Conservation (phyloP, 2,888 invertebrate genomes). For the Drosophila rubida region DNA sequence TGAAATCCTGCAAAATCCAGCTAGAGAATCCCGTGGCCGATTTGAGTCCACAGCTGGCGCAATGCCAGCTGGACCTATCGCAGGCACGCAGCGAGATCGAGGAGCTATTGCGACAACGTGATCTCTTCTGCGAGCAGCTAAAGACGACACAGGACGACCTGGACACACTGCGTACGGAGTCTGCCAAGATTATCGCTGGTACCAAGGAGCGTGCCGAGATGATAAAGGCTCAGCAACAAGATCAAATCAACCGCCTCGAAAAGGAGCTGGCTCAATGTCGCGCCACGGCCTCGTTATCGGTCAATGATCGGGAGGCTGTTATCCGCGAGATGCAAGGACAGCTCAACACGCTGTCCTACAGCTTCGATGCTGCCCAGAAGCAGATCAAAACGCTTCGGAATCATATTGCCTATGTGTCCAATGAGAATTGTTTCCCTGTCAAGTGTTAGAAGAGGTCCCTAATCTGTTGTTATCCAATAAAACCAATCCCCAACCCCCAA, state of each 20-base stretch:
- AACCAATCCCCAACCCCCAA: not conserved
- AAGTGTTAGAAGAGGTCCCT: constrained; percentile 67
- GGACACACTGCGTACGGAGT: constrained; percentile 83
- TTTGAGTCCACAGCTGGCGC: constrained; percentile 71
- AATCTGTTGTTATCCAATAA: not conserved
- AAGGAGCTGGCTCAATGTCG: constrained; percentile 84
- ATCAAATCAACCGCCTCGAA: constrained; percentile 82
- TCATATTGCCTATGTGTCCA: constrained; percentile 83
- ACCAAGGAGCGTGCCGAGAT: constrained; percentile 83
- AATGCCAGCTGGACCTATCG: constrained; percentile 74
- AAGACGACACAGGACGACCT: constrained; percentile 80
- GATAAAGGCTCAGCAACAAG: constrained; percentile 73
- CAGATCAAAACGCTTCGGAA: constrained; percentile 84
- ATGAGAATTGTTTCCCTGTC: constrained; percentile 83
- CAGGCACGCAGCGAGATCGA: constrained; percentile 73
- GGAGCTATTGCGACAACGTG: constrained; percentile 77
- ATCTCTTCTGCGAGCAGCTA: constrained; percentile 81
- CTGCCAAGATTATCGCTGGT: constrained; percentile 83
- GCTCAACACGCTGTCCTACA: constrained; percentile 82
- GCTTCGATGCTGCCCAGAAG: constrained; percentile 84
- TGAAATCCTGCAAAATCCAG: constrained; percentile 74
- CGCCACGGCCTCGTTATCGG: constrained; percentile 82
- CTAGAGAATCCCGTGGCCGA: constrained; percentile 60
- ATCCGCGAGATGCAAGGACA: constrained; percentile 84
- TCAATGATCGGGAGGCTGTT: constrained; percentile 83